A percentile compares a stretch with the other conserved stretches of the same genome.
Evolutionary conservation across 2,113 vertebrate genomes (phyloP).

Genomic region (Anguilla rostrata): DNA sequence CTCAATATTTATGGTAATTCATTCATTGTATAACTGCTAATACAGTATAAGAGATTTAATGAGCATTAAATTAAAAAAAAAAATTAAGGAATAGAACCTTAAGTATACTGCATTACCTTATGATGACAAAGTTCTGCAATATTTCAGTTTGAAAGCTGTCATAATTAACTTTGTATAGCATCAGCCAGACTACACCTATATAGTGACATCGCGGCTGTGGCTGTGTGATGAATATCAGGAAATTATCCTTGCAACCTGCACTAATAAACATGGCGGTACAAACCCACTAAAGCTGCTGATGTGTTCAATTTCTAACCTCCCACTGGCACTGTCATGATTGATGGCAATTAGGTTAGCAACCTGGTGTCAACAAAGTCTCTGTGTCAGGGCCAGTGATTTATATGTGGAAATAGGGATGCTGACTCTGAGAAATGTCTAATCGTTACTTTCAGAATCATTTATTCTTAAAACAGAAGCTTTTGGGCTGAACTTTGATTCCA

Average conservation of each 20-base stretch:
- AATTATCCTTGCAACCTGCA: constrained; percentile 1
- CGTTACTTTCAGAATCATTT: constrained; percentile 10
- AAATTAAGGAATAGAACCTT: background rate
- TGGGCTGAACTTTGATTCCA: background rate
- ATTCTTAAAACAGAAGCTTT: background rate
- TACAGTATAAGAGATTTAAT: background rate
- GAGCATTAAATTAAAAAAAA: background rate
- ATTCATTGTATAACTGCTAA: background rate
- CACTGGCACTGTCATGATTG: constrained; percentile 14
- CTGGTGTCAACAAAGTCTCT: constrained; percentile 5
- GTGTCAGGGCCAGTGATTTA: background rate
- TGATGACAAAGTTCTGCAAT: background rate
- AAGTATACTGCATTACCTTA: background rate
- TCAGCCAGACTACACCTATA: background rate
- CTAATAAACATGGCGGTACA: constrained; percentile 12
- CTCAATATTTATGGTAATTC: no score
- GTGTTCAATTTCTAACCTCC: constrained; percentile 6
- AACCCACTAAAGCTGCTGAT: constrained; percentile 1
- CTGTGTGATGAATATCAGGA: constrained; percentile 5
- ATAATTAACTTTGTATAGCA: background rate
- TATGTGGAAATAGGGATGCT: background rate
- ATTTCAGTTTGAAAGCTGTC: background rate
- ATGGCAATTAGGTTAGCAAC: constrained; percentile 11
- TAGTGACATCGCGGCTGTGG: background rate
- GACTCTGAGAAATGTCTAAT: background rate